phyloP scores from a whole-genome alignment of 2,113 vertebrate genomes.

The Calyptomena viridis region DNA sequence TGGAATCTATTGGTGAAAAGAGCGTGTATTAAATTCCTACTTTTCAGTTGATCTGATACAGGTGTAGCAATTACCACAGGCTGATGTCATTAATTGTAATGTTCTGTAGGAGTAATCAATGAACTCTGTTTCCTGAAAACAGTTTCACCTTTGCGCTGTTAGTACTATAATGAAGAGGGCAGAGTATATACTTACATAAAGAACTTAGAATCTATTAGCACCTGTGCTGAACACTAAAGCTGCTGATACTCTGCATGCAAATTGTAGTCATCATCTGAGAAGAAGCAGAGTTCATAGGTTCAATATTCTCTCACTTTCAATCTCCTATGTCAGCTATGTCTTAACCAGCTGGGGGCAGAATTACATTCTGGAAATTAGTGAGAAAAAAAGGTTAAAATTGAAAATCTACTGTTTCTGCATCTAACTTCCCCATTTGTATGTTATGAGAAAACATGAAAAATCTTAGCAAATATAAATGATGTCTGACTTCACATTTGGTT shows the following conservation, averaged over 20 bases:
- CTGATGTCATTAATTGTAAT: slow-evolving; percentile 20
- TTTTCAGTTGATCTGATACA: neutral
- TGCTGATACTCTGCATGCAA: slow-evolving; percentile 32
- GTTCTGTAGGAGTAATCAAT: slow-evolving; percentile 10
- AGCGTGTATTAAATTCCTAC: neutral
- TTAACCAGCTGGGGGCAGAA: slow-evolving; percentile 97
- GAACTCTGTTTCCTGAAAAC: slow-evolving; percentile 32
- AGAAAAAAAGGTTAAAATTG: slow-evolving; percentile 60
- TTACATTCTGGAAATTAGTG: slow-evolving; percentile 87
- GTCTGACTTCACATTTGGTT: slow-evolving; percentile 65
- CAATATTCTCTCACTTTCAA: slow-evolving; percentile 44
- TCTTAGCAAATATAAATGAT: slow-evolving; percentile 63
- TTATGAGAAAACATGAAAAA: slow-evolving; percentile 71
- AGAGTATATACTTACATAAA: neutral
- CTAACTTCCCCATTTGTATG: slow-evolving; percentile 38
- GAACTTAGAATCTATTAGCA: slow-evolving; percentile 43
- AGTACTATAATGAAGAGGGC: slow-evolving; percentile 12
- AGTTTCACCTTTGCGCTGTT: slow-evolving; percentile 12
- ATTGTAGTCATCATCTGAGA: slow-evolving; percentile 22
- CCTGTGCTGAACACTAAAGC: neutral
- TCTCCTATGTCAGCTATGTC: slow-evolving; percentile 70
- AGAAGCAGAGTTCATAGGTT: slow-evolving; percentile 32
- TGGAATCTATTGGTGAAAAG: neutral
- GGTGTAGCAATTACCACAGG: slow-evolving; percentile 4
- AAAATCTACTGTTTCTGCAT: slow-evolving; percentile 55